Evolutionary conservation across 2,113 vertebrate genomes (phyloP).

Genomic region (Cyprinus carpio): DNA sequence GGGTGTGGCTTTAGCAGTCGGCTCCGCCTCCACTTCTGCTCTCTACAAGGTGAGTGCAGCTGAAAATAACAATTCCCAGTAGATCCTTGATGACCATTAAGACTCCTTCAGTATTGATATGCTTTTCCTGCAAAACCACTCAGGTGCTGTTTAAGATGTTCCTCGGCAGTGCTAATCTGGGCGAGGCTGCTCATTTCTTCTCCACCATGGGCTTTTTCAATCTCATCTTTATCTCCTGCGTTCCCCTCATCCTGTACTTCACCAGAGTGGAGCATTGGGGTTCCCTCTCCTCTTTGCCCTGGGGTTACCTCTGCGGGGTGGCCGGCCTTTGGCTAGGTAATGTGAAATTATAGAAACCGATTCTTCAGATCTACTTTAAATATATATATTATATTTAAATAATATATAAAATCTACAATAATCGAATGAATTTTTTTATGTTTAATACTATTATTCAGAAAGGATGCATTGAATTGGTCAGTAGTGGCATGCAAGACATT

Average conservation of each 20-base stretch:
- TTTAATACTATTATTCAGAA: background rate
- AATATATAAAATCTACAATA: background rate
- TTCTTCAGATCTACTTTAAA: background rate
- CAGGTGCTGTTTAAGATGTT: constrained; percentile 99
- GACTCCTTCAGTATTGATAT: background rate
- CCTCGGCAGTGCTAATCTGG: constrained; percentile 93
- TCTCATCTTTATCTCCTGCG: constrained; percentile 94
- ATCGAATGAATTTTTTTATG: background rate
- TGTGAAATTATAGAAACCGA: background rate
- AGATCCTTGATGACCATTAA: constrained; percentile 17
- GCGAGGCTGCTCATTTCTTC: constrained; percentile 94
- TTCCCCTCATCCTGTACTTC: constrained; percentile 92
- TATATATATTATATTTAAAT: too few species aligned
- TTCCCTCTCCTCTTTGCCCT: constrained; percentile 90
- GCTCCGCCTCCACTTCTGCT: constrained; percentile 94
- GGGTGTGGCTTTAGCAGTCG: constrained; percentile 94
- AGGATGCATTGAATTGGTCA: background rate
- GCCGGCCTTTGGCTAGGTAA: constrained; percentile 95
- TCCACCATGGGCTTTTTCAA: constrained; percentile 98
- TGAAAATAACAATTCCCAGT: background rate
- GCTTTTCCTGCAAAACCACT: background rate
- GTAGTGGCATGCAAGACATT: too few species aligned
- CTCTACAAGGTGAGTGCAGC: constrained; percentile 86
- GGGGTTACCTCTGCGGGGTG: constrained; percentile 96
- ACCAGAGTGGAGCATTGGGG: constrained; percentile 97